Percentiles rank a stretch among this genome's conserved stretches.
These are phyloP conservation scores for Indicator maculatus DNA, from an alignment of 2,113 vertebrate species.

Conservation along the genomic window DNA sequence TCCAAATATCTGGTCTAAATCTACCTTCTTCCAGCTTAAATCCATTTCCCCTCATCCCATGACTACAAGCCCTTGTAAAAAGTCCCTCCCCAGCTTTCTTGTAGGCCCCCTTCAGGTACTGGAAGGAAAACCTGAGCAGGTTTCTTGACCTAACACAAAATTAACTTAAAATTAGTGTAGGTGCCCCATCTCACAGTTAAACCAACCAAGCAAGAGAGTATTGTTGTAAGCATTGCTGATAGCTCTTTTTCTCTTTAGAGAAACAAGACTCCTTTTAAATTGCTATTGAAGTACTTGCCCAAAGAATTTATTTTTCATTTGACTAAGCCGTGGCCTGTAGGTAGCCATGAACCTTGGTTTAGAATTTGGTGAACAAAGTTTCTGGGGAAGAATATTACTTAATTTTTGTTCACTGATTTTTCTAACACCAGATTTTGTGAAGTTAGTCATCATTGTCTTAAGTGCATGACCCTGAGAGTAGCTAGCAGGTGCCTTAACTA, in stretches of 20 bases:
- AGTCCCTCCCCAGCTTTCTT: too few relatives aligned
- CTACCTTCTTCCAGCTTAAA: too few relatives aligned
- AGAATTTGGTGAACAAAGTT: background rate
- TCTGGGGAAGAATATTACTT: background rate
- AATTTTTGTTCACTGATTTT: background rate
- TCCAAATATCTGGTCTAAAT: too few relatives aligned
- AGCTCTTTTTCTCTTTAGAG: background rate
- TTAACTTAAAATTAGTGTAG: background rate
- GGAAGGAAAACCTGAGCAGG: background rate
- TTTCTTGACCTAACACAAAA: background rate
- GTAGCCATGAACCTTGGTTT: background rate
- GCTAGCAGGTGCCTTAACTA: background rate
- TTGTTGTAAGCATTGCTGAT: background rate
- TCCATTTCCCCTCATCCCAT: too few relatives aligned
- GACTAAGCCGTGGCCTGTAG: background rate
- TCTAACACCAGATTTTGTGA: background rate
- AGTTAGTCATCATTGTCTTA: background rate
- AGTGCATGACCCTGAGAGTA: background rate
- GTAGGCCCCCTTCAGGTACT: too few relatives aligned
- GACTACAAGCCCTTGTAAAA: too few relatives aligned
- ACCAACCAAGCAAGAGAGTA: background rate
- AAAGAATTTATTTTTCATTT: background rate
- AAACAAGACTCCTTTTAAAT: background rate
- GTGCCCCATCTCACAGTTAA: background rate
- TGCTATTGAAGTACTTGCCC: background rate